Evolutionary conservation across 2,797 vertebrate genomes (phyloP), one percentile per base, ranked within the genome.

Genomic region (Takifugu rubripes): DNA sequence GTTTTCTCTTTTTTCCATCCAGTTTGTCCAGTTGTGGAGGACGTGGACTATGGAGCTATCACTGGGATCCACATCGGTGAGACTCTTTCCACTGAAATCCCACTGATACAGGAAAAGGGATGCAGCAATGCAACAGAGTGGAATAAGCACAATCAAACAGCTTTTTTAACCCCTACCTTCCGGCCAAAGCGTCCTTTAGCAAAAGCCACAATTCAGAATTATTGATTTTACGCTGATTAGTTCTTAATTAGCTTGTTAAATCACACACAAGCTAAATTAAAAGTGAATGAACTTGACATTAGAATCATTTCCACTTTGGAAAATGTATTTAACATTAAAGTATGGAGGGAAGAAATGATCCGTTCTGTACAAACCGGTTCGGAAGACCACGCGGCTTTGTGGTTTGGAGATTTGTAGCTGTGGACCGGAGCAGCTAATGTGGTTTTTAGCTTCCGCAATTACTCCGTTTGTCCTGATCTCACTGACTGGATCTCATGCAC

Each of bases 1-100:
- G 82, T 59, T 74, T 69, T 65, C 64, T 56, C 8, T 64, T 52
- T 10, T 58, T 52, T 72, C 17, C 71, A 68, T 69, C 56, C 49
- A 63, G 50, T 61, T 64, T 79, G 79, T 80, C 69, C 84, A 88
- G 84, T 66, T 31, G 16, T 46, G 9, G 84, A 90, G 61, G 82
- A 82, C 29, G 76, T 78, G 1, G 84, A 89, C 75, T 83, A 87
- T 1, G 49, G 83, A 56, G 78, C 85, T 46, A 74, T 88, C 68
- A 79, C 89, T 33, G 89, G 88, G 67, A 83, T 87, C 75, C 85
- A 83, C 70, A 70, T 89, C 33, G 87, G 88, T 90, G 76, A 90
- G 86, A 77, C 66, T 46, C 62, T 73, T 56, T 40, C 56, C 61
- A 51, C 14, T 64, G n/a, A 52, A 64, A 58, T 44, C 51, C 33